A percentile compares a stretch with the other conserved stretches of the same genome.
These are phyloP conservation scores for Candoia aspera DNA, from an alignment of 2,113 vertebrate genomes.

Conservation along the genomic window DNA sequence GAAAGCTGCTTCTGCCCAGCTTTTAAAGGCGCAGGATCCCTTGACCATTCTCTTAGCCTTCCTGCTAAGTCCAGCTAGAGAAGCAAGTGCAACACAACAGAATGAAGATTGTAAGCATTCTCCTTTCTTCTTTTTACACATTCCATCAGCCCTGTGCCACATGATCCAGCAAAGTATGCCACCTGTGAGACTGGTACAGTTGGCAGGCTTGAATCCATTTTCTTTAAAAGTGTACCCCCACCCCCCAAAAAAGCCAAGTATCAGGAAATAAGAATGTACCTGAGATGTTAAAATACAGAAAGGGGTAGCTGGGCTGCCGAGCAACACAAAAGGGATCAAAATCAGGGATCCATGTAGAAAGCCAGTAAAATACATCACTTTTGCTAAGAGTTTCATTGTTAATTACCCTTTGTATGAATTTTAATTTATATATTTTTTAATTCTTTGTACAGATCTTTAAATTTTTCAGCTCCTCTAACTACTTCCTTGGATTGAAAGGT, in stretches of 20 bases:
- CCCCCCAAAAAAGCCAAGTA: too few species aligned
- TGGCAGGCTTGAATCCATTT: not conserved
- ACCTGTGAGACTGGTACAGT: conserved; percentile 26
- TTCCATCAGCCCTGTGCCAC: too few species aligned
- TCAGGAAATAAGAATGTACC: not conserved
- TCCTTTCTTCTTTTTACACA: too few species aligned
- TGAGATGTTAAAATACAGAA: not conserved
- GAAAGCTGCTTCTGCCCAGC: not conserved
- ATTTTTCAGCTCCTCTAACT: not conserved
- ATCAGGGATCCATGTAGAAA: not conserved
- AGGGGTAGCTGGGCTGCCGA: not conserved
- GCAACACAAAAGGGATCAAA: not conserved
- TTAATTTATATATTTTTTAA: not conserved
- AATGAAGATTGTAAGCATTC: too few species aligned
- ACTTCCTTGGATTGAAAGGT: not conserved
- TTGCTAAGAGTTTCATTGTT: not conserved
- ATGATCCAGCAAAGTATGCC: not conserved
- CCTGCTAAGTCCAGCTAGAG: not conserved
- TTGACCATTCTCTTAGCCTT: not conserved
- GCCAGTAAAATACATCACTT: too few species aligned
- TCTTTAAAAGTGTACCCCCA: not conserved
- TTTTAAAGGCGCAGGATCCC: not conserved
- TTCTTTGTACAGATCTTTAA: not conserved
- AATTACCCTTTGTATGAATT: not conserved
- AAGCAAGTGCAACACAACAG: too few species aligned